Percentiles rank a stretch among this genome's conserved stretches.
Conservation (phyloP, 2,113 vertebrate genomes). For the Gallinago media region DNA sequence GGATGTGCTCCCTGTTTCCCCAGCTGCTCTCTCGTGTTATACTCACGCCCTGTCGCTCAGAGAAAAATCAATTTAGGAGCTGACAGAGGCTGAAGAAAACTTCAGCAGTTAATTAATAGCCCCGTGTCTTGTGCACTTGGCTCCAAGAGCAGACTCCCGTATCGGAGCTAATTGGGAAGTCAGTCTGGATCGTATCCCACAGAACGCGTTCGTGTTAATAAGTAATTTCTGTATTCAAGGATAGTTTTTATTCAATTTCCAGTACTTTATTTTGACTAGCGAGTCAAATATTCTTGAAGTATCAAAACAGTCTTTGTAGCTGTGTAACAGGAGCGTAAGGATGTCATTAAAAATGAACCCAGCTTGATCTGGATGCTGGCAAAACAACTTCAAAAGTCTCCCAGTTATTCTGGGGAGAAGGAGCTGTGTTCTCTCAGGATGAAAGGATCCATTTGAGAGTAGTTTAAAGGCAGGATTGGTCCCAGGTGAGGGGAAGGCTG, state of each 20-base stretch:
- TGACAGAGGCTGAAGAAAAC: background rate
- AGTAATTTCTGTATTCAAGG: slow-evolving; percentile 1
- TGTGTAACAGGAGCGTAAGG: background rate
- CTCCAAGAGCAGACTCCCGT: background rate
- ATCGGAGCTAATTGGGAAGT: slow-evolving; percentile 19
- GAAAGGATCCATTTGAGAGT: background rate
- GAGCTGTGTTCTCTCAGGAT: background rate
- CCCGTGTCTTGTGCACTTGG: background rate
- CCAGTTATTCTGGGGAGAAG: background rate
- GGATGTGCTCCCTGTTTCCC: fast-evolving
- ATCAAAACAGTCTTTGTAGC: slow-evolving; percentile 56
- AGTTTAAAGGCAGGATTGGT: background rate
- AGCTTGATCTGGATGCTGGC: slow-evolving; percentile 15
- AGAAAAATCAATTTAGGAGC: slow-evolving; percentile 16
- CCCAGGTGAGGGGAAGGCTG: background rate
- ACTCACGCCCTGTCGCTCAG: background rate
- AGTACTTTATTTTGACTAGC: background rate
- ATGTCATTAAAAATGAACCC: slow-evolving; percentile 10
- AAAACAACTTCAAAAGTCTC: slow-evolving; percentile 51
- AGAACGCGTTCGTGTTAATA: background rate
- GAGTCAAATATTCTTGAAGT: slow-evolving; percentile 22
- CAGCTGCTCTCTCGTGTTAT: background rate
- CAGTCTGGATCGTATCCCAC: background rate
- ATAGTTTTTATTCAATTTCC: slow-evolving; percentile 5
- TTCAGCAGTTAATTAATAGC: slow-evolving; percentile 36